phyloP scores from a whole-genome alignment of 2,113 vertebrate species.

The Pomatorhinus ruficollis region DNA sequence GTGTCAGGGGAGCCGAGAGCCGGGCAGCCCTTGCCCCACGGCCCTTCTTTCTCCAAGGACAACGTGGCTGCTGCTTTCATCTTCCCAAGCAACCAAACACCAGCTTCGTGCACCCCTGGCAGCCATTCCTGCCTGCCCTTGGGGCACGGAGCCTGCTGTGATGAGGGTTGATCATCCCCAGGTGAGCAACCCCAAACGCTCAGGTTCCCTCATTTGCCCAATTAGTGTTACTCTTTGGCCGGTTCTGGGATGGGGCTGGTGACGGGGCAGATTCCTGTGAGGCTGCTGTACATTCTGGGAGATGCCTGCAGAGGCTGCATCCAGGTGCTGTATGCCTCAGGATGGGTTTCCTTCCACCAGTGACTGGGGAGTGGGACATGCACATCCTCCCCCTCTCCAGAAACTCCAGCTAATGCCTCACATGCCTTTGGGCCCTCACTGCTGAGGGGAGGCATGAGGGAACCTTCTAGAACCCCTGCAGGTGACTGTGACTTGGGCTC shows the following conservation, averaged over 20 bases:
- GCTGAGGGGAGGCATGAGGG: fast-evolving
- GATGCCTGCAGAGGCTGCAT: fast-evolving
- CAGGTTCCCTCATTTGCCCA: background rate
- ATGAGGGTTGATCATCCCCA: background rate
- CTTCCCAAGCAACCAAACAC: fast-evolving
- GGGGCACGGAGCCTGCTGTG: background rate
- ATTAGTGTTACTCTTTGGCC: fast-evolving
- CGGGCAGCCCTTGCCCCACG: fast-evolving
- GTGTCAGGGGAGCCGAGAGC: background rate
- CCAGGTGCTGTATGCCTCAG: fast-evolving
- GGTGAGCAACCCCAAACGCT: background rate
- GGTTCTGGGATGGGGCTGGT: fast-evolving
- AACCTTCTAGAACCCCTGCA: background rate
- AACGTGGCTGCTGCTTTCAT: fast-evolving
- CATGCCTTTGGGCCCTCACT: fast-evolving
- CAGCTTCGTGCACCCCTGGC: fast-evolving
- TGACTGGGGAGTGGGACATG: fast-evolving
- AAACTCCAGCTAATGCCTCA: background rate
- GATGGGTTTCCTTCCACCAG: background rate
- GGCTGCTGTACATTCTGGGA: background rate
- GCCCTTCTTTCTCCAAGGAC: fast-evolving
- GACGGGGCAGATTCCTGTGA: fast-evolving
- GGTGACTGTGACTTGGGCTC: fast-evolving
- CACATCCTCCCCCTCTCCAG: background rate
- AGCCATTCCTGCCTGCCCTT: background rate